Percentiles rank a stretch among this genome's conserved stretches.
Evolutionary conservation across 2,113 vertebrate species (phyloP).

Genomic region (Lepisosteus osseus): DNA sequence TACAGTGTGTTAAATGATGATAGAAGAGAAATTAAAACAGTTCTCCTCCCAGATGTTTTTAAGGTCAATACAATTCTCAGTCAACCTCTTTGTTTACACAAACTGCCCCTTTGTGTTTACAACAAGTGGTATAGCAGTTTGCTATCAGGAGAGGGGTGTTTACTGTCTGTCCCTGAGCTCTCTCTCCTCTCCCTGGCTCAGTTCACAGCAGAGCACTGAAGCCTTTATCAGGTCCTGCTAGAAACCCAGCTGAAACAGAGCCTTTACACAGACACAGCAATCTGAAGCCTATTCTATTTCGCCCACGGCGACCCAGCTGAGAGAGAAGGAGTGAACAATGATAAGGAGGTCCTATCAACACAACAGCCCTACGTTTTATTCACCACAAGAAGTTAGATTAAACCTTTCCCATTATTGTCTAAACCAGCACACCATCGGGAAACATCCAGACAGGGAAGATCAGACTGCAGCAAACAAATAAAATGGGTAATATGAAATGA

Average conservation of each 20-base stretch:
- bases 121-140: background rate
- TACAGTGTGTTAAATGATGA: no score
- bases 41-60: background rate
- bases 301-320: background rate
- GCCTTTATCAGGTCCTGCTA: background rate
- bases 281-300: background rate
- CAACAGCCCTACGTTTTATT: no score
- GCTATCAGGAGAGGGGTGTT: background rate
- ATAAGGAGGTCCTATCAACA: no score
- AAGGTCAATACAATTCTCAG: background rate
- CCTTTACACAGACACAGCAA: background rate
- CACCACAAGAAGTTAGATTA: no score
- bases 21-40: background rate
- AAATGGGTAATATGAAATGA: no score
- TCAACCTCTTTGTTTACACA: conserved; percentile 5
- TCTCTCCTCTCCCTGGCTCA: background rate
- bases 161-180: conserved; percentile 3
- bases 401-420: no score
- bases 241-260: background rate
- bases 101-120: background rate
- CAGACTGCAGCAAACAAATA: no score
- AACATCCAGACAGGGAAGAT: no score
- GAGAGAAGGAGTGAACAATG: no score
- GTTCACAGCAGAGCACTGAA: background rate
- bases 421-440: no score